Evolutionary conservation across 2,888 invertebrate genomes (phyloP).

Genomic region (Criorhina ranunculi): DNA sequence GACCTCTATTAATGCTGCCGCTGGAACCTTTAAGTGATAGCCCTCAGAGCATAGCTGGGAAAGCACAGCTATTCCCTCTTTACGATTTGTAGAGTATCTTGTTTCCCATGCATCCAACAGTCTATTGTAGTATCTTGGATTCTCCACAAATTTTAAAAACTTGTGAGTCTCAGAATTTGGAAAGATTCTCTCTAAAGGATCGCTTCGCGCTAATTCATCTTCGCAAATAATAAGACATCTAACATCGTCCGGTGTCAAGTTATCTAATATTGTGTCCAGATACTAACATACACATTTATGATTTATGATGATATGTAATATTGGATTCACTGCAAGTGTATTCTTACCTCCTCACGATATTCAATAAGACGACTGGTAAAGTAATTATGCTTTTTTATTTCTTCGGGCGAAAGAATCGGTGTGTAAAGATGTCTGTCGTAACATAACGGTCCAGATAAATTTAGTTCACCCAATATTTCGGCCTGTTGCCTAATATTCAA

Average conservation of each 20-base stretch:
- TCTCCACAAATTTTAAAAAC: constrained; percentile 93
- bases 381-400: constrained; percentile 86
- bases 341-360: constrained; percentile 81
- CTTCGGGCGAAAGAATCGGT: constrained; percentile 88
- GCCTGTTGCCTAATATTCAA: constrained; percentile 82
- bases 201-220: constrained; percentile 91
- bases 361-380: constrained; percentile 83
- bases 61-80: constrained; percentile 86
- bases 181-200: constrained; percentile 92
- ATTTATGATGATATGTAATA: too few species aligned
- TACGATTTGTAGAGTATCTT: constrained; percentile 88
- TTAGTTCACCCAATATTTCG: constrained; percentile 81
- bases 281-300: constrained; percentile 85
- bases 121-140: constrained; percentile 95
- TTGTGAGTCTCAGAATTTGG: constrained; percentile 90
- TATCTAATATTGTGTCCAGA: constrained; percentile 91
- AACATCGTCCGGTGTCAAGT: constrained; percentile 95
- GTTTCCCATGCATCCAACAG: constrained; percentile 96
- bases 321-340: not conserved
- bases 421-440: constrained; percentile 90
- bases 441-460: constrained; percentile 86
- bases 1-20: constrained; percentile 83
- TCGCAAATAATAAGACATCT: constrained; percentile 93
- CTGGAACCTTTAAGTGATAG: constrained; percentile 89
- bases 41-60: constrained; percentile 88